Evolutionary conservation across 1,140 invertebrate species (phyloP), one percentile per base, ranked within the genome.

Genomic region (Eciton burchellii): DNA sequence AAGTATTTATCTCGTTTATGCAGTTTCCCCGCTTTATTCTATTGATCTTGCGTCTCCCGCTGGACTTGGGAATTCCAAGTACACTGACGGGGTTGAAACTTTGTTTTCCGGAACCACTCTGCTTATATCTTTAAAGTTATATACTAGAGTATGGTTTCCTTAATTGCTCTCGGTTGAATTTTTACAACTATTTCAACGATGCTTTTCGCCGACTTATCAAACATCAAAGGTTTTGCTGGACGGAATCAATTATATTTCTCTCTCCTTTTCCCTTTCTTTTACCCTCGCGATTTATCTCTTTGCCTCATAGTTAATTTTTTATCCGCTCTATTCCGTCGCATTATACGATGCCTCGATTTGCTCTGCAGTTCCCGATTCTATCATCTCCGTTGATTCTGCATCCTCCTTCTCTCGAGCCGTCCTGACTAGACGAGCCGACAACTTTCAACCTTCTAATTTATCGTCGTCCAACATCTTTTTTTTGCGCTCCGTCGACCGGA

Each of bases 381-480:
- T 66, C 35, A 6, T 35, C 60, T 74, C 43, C 45, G 45, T 41
- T 19, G 57, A 21, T 45, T 49, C 24, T 49, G 45, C 81, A 43
- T 16, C 68, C 59, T 73, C 59, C n/a, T 65, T 82, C 79, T 66
- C 57, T 43, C 24, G 26, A 26, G 14, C 12, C 59, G 45, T 66
- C 52, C 57, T 76, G 83, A 60, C 60, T 76, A 65, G 79, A 45
- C 65, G 35, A 68, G 19, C 35, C 71, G 45, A 52, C 70, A 54
- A 79, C 62, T 47, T 65, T 52, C 35, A 59, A 26, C 81, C 71
- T 72, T 87, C 84, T 81, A 82, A 87, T 85, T 89, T 84, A 87
- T 85, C 66, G 72, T 4, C 59, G 52, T 73, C 35, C 43, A 79
- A 83, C 74, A 54, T 81, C 45, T 70, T 81, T 81, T n/a, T 81